Conservation (phyloP, 2,113 vertebrate genomes). For the Microcebus lehilahytsara region DNA sequence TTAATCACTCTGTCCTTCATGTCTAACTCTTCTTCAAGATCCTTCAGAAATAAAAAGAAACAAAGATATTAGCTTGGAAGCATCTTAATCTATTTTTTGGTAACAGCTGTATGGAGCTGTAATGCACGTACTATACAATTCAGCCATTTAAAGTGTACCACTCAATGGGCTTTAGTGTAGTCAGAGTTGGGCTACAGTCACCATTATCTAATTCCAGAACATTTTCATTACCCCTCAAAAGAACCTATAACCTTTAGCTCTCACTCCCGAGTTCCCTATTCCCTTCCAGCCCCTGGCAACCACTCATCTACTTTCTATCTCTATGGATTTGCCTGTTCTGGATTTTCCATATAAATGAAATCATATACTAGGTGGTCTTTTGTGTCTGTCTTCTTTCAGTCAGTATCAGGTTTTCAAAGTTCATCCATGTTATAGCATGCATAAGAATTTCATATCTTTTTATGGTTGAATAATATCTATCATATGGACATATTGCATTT, state of each 20-base stretch:
- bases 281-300: neutral
- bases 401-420: neutral
- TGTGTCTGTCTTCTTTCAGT: neutral
- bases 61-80: neutral
- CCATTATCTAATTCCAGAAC: neutral
- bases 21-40: constrained; percentile 94
- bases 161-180: neutral
- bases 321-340: neutral
- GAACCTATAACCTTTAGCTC: neutral
- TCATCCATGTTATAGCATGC: neutral
- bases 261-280: neutral
- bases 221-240: neutral
- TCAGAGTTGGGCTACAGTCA: neutral
- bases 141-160: neutral
- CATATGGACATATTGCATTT: neutral
- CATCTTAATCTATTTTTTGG: neutral
- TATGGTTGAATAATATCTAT: neutral
- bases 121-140: neutral
- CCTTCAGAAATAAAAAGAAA: constrained; percentile 82
- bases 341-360: neutral
- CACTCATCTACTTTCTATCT: neutral
- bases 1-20: constrained; percentile 94
- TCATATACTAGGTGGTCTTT: neutral
- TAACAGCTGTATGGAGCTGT: neutral
- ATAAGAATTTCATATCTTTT: neutral